These are phyloP conservation scores for Armadillidium nasatum DNA, from an alignment of 1,140 invertebrate species.

Conservation along the genomic window DNA sequence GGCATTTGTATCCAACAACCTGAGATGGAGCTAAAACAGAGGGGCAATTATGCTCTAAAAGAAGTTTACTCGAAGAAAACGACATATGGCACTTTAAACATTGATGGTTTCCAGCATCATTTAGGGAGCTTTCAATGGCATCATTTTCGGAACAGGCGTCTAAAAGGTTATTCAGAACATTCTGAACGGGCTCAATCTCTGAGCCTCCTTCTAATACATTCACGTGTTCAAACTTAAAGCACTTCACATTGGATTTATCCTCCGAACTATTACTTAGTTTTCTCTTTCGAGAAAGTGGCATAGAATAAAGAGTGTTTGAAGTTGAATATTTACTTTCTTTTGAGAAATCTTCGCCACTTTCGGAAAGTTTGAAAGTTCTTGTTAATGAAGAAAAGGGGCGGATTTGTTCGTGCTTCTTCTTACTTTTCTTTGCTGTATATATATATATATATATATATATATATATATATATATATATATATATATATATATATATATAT, in stretches of 20 bases:
- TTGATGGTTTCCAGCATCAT: no score
- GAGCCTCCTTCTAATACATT: neutral
- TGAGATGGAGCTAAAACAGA: neutral
- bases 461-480: constrained; percentile 6
- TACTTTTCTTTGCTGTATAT: neutral
- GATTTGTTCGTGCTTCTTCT: neutral
- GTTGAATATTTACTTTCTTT: no score
- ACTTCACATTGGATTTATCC: neutral
- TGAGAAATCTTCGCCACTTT: neutral
- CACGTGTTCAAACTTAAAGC: neutral
- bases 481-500: neutral
- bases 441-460: neutral
- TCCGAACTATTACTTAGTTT: neutral
- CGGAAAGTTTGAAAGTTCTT: constrained; percentile 6
- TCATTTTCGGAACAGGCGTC: no score
- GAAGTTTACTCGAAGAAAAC: neutral
- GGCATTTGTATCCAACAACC: neutral
- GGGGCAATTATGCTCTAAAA: neutral
- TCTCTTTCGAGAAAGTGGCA: neutral
- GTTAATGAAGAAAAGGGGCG: neutral
- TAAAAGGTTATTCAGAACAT: no score
- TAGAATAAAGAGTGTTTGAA: no score
- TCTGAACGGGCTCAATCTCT: neutral
- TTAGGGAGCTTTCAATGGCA: no score
- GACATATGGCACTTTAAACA: neutral